These are phyloP conservation scores for Andrena minutula DNA, from an alignment of 2,888 invertebrate species.

Conservation along the genomic window DNA sequence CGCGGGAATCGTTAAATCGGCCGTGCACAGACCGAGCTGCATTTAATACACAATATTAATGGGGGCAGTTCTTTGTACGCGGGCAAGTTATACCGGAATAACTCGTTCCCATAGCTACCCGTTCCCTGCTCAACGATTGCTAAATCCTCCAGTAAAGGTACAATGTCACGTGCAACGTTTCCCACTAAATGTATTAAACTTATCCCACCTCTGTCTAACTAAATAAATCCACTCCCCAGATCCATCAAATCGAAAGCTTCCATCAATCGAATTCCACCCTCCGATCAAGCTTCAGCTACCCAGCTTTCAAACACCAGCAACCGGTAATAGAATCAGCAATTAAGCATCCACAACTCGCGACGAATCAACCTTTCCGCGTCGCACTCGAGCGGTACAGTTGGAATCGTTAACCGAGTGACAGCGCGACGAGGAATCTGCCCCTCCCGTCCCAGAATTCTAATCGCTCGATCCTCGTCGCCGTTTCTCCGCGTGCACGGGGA, in stretches of 20 bases:
- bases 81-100: conserved; percentile 73
- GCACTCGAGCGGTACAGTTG: conserved; percentile 47
- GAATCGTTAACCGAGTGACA: conserved; percentile 55
- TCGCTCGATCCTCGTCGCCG: conserved; percentile 26
- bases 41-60: conserved; percentile 71
- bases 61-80: conserved; percentile 69
- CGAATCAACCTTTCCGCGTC: conserved; percentile 29
- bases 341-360: conserved; percentile 4
- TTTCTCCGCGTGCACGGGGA: conserved; percentile 35
- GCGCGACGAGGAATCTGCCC: conserved; percentile 47
- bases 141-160: conserved; percentile 62
- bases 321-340: not conserved
- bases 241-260: too few species aligned
- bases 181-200: not conserved
- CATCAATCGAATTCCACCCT: too few species aligned
- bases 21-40: conserved; percentile 50
- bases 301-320: not conserved
- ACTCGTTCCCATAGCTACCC: conserved; percentile 68
- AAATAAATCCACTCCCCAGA: too few species aligned
- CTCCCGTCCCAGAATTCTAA: conserved; percentile 60
- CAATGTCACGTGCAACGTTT: conserved; percentile 68
- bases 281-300: too few species aligned
- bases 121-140: conserved; percentile 62
- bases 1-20: conserved; percentile 57
- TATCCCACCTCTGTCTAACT: too few species aligned